These are phyloP conservation scores for Xylota sylvarum DNA, from an alignment of 2,888 invertebrate genomes.

Conservation along the genomic window DNA sequence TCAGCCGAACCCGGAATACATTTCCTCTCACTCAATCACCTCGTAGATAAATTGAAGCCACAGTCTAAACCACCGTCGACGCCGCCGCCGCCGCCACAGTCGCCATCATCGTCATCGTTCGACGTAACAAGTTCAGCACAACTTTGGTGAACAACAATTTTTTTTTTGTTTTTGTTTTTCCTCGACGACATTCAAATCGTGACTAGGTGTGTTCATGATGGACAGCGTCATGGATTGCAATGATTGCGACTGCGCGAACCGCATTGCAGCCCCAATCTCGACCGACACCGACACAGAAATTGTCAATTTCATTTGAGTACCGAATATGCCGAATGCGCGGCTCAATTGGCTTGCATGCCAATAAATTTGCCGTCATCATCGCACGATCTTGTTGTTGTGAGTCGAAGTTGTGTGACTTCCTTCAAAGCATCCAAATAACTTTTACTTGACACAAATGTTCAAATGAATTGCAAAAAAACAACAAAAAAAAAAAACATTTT, in stretches of 20 bases:
- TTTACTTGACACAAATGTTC: conserved; percentile 52
- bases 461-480: conserved; percentile 19
- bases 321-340: conserved; percentile 53
- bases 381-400: conserved; percentile 56
- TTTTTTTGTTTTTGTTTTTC: conserved; percentile 7
- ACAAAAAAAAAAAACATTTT: conserved; percentile 7
- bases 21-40: conserved; percentile 52
- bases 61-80: neutral
- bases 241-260: conserved; percentile 55
- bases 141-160: conserved; percentile 36
- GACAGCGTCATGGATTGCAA: conserved; percentile 67
- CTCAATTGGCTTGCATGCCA: conserved; percentile 61
- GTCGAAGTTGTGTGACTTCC: conserved; percentile 24
- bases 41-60: conserved; percentile 37
- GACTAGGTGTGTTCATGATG: conserved; percentile 77
- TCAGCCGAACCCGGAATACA: conserved; percentile 56
- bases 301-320: conserved; percentile 70
- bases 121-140: conserved; percentile 71
- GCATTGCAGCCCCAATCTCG: conserved; percentile 12
- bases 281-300: conserved; percentile 35
- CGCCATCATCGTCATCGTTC: conserved; percentile 43
- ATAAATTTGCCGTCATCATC: conserved; percentile 72
- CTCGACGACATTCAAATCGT: conserved; percentile 73
- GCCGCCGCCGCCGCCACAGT: neutral
- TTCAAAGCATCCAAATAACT: conserved; percentile 41